Evolutionary conservation across 1,140 invertebrate species (phyloP), one percentile per base, ranked within the genome.

Genomic region (Meloidogyne exigua): DNA sequence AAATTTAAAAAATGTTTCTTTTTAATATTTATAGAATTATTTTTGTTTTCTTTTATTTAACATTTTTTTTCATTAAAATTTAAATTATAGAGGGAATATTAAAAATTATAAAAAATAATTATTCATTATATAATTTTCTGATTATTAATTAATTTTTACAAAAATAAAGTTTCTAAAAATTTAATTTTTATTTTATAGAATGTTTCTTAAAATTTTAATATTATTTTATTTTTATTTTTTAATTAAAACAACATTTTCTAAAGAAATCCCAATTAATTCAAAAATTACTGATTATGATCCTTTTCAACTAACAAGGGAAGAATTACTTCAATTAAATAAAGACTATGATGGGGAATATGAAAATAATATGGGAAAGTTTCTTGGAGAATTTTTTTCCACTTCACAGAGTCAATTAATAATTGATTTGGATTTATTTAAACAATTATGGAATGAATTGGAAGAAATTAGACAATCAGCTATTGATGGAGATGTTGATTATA

Each of bases 401-500:
- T 87, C 86, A 13, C 65, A 82, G 18, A 57, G 78, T 23, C 84
- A 87, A 64, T 68, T 87, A 18, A 81, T 87, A 68, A 57, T 87
- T n/a, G 85, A 87, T 79, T 67, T 87, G 69, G 85, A 87, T 68
- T 44, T 87, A 23, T 85, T 87, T 44, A 72, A 74, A 9, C 67
- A 84, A 36, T 71, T 87, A 28, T 82, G 83, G 44, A 75, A 23
- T 12, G 80, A 81, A 62, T 25, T 83, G 10, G 66, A 67, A 25
- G 49, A 66, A 42, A 66, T 74, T 13, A 42, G 36, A 23, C 68
- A 83, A 12, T 23, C 82, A 18, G 68, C 82, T 26, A 44, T 39
- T 21, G 72, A 84, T 23, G 80, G 80, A 9, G 72, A 82, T n/a
- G 67, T 79, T n/a, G 82, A 81, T 62, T 78, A 49, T 72, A 65